Conservation (phyloP, 1,140 invertebrate species). For the Augochlora pura region DNA sequence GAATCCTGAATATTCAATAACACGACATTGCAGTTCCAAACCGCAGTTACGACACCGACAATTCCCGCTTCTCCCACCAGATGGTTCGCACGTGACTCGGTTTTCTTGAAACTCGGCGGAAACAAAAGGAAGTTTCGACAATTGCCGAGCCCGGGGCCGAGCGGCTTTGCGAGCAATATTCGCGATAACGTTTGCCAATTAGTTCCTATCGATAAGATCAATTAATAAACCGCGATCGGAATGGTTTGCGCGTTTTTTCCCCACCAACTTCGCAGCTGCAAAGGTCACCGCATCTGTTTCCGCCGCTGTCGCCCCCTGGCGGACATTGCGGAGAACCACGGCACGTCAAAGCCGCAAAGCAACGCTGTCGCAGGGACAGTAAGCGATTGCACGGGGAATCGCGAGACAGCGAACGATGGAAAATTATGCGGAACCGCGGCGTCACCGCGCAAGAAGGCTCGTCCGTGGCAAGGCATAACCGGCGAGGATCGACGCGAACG, state of each 20-base stretch:
- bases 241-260: not conserved
- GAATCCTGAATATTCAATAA: not conserved
- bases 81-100: not conserved
- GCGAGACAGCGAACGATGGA: slow-evolving; percentile 33
- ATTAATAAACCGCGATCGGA: not conserved
- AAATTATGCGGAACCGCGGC: slow-evolving; percentile 21
- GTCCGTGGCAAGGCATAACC: slow-evolving; percentile 28
- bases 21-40: not conserved
- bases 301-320: slow-evolving; percentile 18
- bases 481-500: not conserved
- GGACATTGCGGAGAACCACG: not conserved
- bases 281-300: not conserved
- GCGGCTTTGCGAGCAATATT: not conserved
- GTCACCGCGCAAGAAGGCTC: not conserved
- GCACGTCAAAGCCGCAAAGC: slow-evolving; percentile 49
- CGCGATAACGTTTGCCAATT: not conserved
- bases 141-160: no score
- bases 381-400: slow-evolving; percentile 2
- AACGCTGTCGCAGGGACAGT: slow-evolving; percentile 36
- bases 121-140: not conserved
- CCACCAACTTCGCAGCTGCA: not conserved
- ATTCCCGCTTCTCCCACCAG: not conserved
- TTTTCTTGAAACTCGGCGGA: not conserved
- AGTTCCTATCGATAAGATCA: not conserved
- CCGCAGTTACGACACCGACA: not conserved